Conservation (phyloP, 2,888 invertebrate genomes). For the Hylaea fasciaria region DNA sequence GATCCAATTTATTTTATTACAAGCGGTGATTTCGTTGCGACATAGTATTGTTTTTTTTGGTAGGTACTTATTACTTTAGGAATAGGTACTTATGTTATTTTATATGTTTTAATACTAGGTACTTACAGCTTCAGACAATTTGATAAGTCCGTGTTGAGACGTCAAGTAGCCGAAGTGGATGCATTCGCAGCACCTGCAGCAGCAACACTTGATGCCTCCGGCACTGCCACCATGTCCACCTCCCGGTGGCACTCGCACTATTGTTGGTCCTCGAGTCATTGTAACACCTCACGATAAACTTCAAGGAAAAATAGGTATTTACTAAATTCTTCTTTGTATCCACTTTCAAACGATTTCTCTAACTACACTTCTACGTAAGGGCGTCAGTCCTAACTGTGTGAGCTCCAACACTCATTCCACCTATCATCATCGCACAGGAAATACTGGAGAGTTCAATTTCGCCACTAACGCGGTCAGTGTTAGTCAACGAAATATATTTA, state of each 20-base stretch:
- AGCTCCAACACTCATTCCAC: conserved; percentile 28
- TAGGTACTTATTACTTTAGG: too few species aligned
- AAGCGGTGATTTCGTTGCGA: too few species aligned
- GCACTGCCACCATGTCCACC: conserved; percentile 56
- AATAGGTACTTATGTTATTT: too few species aligned
- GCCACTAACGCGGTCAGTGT: conserved; percentile 68
- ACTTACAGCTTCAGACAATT: conserved; percentile 90
- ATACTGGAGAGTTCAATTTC: conserved; percentile 66
- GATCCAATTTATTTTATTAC: too few species aligned
- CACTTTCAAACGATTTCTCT: neutral
- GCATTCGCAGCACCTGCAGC: conserved; percentile 91
- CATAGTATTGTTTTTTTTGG: too few species aligned
- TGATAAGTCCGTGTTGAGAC: conserved; percentile 89
- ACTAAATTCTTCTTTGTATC: conserved; percentile 1
- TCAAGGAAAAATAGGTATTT: neutral
- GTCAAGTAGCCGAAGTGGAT: conserved; percentile 90
- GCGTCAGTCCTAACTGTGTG: neutral
- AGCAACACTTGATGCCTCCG: conserved; percentile 88
- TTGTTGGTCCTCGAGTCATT: conserved; percentile 80
- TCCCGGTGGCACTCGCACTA: conserved; percentile 74
- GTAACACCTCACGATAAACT: neutral
- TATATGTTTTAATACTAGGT: neutral
- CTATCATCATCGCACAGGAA: conserved; percentile 61
- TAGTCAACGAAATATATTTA: conserved; percentile 81
- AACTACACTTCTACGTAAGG: neutral